phyloP scores from a whole-genome alignment of 2,888 invertebrate genomes.

The Onchidella celtica region DNA sequence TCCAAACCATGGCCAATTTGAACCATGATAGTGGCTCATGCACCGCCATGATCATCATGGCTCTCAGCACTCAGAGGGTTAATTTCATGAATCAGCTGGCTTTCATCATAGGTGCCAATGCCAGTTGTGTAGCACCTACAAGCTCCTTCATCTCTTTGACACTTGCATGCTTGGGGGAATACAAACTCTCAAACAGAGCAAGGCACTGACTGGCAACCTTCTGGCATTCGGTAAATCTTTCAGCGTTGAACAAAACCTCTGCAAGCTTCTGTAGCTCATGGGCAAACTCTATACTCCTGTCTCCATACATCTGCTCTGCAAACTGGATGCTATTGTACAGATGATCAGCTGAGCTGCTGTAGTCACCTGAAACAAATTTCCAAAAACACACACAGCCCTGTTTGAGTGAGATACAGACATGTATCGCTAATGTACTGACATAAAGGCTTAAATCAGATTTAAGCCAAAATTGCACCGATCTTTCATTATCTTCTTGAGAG shows the following conservation, averaged over 20 bases:
- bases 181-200: slow-evolving; percentile 60
- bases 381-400: too few relatives aligned
- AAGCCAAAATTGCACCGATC: too few relatives aligned
- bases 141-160: slow-evolving; percentile 54
- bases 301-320: slow-evolving; percentile 84
- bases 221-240: slow-evolving; percentile 73
- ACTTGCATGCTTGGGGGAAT: slow-evolving; percentile 59
- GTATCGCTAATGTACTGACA: too few relatives aligned
- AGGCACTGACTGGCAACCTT: slow-evolving; percentile 57
- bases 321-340: slow-evolving; percentile 84
- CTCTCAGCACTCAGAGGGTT: too few relatives aligned
- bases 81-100: not conserved
- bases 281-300: slow-evolving; percentile 85
- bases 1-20: too few relatives aligned
- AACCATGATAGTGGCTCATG: too few relatives aligned
- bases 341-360: slow-evolving; percentile 78
- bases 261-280: slow-evolving; percentile 85
- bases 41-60: too few relatives aligned
- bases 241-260: slow-evolving; percentile 83
- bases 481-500: too few relatives aligned
- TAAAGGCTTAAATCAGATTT: too few relatives aligned
- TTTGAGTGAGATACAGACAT: too few relatives aligned
- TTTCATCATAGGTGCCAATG: slow-evolving; percentile 35
- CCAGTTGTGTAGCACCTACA: slow-evolving; percentile 15
- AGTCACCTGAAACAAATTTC: slow-evolving; percentile 75